Evolutionary conservation across 2,888 invertebrate genomes (phyloP), one percentile per base, ranked within the genome.

Genomic region (Archips xylosteana): DNA sequence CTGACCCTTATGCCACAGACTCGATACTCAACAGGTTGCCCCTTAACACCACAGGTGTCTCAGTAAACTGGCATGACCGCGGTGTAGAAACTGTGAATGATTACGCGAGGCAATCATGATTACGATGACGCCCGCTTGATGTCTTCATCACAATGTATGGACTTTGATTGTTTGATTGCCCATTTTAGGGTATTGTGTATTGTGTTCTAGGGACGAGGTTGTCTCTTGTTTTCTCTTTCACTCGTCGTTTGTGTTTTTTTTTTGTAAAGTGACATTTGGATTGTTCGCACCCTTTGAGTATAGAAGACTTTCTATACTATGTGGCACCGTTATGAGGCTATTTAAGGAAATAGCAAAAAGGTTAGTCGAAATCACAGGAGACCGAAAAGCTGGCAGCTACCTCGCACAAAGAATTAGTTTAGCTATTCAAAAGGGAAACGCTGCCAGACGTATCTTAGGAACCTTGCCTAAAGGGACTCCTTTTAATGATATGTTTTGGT

Each of bases 1-100:
- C 39, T 39, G 5, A 39, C 39, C 39, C 39, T 39, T 39, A 39
- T 39, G 1, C 39, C 6, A 36, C 36, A 39, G 39, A 6, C 39
- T 39, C 4, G 39, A 39, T 39, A 6, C 6, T 39, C 6, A n/a
- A 9, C 23, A 54, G 2, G 32, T 32, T 57, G 3, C 57, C 57
- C 74, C 70, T 74, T 74, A 74, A 74, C 61, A 54, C 70, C 65
- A 45, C 73, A 76, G 77, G 77, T 81, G 77, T 83, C 83, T 79
- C 71, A 61, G 57, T 81, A 76, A 69, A 75, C 64, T 85, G 84
- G 84, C 80, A 69, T 66, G 68, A 65, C 64, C 54, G 75, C 84
- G 81, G 86, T 86, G 85, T 82, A 80, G 85, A 87, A 85, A 84
- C 85, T 83, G 82, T 86, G 87, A 87, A 80, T 84, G 82, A 87